Evolutionary conservation across 2,888 invertebrate species (phyloP), one percentile per base, ranked within the genome.

Genomic region (Ormyrus thymus): DNA sequence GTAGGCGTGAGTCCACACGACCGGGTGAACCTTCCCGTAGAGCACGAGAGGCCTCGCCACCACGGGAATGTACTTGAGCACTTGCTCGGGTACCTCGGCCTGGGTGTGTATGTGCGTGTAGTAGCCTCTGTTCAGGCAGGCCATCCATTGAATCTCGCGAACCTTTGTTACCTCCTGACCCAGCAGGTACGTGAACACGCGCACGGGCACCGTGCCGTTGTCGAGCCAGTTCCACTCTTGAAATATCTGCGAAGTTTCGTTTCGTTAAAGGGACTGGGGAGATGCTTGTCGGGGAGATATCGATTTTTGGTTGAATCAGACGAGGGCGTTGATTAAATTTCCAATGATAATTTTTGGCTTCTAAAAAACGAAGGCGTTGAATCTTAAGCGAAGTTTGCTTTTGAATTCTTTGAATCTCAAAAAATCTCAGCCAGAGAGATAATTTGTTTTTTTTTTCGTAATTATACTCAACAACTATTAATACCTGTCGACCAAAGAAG

Each of bases 1-100:
- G 87, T 97, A 98, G 9, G 97, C 95, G 85, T 98, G 97, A 0
- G 98, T 98, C 99, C 99, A 99, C 11, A 97, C 95, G 7, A 96
- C 94, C 29, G 95, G 96, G 85, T 97, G 96, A 7, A 94, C 91
- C 3, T 91, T 90, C 6, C 91, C 95, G 89, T 93, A 96, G 68
- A 96, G 90, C 7, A 96, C 96, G 87, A 96, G 91, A 0, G 96
- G 96, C 58, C 95, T 93, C 0, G 96, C 98, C 87, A 99, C 95
- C 5, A 99, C 98, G 79, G 97, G 95, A 82, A 99, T 97, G 90
- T 99, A 99, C 89, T 98, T 96, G 85, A 99, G 91, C 43, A 99
- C 98, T 89, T 99, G 97, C 89, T 98, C 97, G 83, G 97, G 95
- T 0, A 98, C 98, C 90, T 99, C 98, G 84, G 98, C 97, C 86